These are phyloP conservation scores for Syrphus vitripennis DNA, from an alignment of 2,888 invertebrate genomes.

Conservation along the genomic window DNA sequence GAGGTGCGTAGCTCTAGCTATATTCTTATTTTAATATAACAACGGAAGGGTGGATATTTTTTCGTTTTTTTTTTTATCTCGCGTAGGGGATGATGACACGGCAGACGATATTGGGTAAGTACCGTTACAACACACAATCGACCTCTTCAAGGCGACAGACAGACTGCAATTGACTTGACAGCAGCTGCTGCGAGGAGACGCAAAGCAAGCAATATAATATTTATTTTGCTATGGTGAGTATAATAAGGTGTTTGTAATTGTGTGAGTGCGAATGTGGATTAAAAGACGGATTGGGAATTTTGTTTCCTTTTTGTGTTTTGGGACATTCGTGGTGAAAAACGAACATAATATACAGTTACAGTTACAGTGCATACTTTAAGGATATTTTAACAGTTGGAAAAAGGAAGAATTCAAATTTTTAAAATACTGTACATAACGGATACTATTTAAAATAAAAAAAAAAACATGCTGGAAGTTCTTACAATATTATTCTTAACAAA, in stretches of 20 bases:
- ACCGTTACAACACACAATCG: not conserved
- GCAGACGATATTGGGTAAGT: not conserved
- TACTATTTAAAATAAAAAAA: slow-evolving; percentile 10
- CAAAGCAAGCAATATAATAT: slow-evolving; percentile 9
- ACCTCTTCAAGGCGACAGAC: slow-evolving; percentile 46
- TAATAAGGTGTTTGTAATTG: not conserved
- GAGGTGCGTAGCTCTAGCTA: slow-evolving; percentile 3
- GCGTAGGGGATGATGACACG: slow-evolving; percentile 44
- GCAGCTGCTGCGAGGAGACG: slow-evolving; percentile 32
- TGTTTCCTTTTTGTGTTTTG: slow-evolving; percentile 16
- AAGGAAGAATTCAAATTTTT: not conserved
- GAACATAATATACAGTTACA: not conserved
- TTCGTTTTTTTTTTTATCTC: not conserved
- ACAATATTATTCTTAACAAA: too few species aligned
- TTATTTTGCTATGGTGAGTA: slow-evolving; percentile 37
- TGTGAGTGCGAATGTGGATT: slow-evolving; percentile 1
- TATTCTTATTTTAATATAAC: not conserved
- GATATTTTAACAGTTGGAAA: slow-evolving; percentile 5
- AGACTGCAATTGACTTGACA: slow-evolving; percentile 51
- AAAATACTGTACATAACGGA: not conserved
- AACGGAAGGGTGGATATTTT: not conserved
- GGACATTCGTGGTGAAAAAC: slow-evolving; percentile 24
- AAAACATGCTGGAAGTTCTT: too few species aligned
- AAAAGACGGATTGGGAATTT: not conserved
- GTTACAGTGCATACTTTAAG: slow-evolving; percentile 27